A percentile compares a stretch with the other conserved stretches of the same genome.
Conservation (phyloP, 1,140 invertebrate species). For the Drosophila obscura region DNA sequence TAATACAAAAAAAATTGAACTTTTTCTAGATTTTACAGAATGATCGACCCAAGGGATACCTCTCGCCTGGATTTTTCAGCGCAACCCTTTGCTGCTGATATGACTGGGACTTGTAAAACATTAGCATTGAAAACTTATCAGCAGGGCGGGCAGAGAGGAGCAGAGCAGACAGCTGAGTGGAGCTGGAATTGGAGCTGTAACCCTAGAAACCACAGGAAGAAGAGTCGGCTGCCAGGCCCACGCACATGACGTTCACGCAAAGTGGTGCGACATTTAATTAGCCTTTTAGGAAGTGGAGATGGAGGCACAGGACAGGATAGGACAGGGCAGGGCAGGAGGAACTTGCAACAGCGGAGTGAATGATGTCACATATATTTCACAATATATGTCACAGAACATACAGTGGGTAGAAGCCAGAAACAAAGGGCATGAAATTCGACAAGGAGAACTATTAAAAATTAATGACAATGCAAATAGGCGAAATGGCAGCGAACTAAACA, state of each 20-base stretch:
- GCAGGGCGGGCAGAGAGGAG: neutral
- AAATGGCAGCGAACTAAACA: constrained; percentile 52
- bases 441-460: constrained; percentile 73
- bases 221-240: constrained; percentile 18
- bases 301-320: neutral
- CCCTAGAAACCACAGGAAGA: constrained; percentile 31
- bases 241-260: constrained; percentile 45
- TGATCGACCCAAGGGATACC: no score
- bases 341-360: constrained; percentile 19
- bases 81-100: constrained; percentile 21
- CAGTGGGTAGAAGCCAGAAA: neutral
- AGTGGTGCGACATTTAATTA: no score
- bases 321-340: constrained; percentile 9
- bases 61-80: no score
- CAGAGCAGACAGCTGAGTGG: neutral
- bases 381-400: constrained; percentile 8
- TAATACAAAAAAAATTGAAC: constrained; percentile 5
- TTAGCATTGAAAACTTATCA: constrained; percentile 35
- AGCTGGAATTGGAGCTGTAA: constrained; percentile 15
- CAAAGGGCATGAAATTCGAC: constrained; percentile 43
- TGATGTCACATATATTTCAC: constrained; percentile 48
- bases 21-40: no score
- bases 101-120: constrained; percentile 14
- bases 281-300: no score
- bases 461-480: constrained; percentile 73